phyloP scores from a whole-genome alignment of 2,888 invertebrate genomes.

The Argyra leucocephala region DNA sequence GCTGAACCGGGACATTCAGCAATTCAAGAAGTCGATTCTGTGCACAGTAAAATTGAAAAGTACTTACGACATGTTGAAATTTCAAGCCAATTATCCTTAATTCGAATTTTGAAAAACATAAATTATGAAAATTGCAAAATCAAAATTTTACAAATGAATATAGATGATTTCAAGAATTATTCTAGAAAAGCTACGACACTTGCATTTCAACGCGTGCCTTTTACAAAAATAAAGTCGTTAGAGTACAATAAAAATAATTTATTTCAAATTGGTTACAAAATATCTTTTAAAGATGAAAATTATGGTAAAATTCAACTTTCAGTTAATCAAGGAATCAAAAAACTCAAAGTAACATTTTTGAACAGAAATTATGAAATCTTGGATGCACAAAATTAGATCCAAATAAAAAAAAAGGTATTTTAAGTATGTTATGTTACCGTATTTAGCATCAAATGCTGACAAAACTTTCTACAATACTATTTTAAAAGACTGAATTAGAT shows the following conservation, averaged over 20 bases:
- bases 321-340: too few relatives aligned
- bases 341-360: too few relatives aligned
- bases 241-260: background rate
- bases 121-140: background rate
- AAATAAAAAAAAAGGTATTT: too few relatives aligned
- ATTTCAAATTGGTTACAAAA: too few relatives aligned
- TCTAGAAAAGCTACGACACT: background rate
- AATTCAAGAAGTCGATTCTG: slow-evolving; percentile 11
- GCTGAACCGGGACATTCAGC: slow-evolving; percentile 8
- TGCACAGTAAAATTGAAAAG: slow-evolving; percentile 10
- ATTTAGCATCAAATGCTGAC: too few relatives aligned
- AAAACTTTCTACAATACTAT: too few relatives aligned
- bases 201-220: background rate
- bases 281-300: too few relatives aligned
- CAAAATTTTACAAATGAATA: slow-evolving; percentile 8
- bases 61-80: slow-evolving; percentile 7
- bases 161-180: background rate
- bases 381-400: too few relatives aligned
- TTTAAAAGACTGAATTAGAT: too few relatives aligned
- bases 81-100: background rate
- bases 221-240: background rate
- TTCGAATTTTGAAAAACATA: background rate
- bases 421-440: too few relatives aligned
- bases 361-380: too few relatives aligned
- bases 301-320: too few relatives aligned